Evolutionary conservation across 2,797 vertebrate genomes (phyloP), one percentile per base, ranked within the genome.

Genomic region (Myotis planiceps): DNA sequence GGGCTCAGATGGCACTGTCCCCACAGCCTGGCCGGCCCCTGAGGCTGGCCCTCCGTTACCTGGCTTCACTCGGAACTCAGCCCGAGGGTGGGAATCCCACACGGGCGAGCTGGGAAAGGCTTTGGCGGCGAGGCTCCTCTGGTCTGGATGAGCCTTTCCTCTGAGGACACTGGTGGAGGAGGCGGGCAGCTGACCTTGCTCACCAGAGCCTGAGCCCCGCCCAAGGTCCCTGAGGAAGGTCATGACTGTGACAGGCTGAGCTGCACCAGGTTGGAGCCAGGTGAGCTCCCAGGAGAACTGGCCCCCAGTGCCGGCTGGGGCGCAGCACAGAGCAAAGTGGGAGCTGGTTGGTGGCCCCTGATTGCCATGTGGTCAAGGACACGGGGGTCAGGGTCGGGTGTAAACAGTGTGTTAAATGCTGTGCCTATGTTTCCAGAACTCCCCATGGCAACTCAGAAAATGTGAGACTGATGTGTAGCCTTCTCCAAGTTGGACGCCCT

Each of bases 391-490:
- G 60, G 58, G 58, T 29, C 32, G 1, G 47, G 12, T 39, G 4
- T 3, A 86, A 25, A n/a, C 0, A 6, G 23, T 8, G n/a, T 49
- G 37, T 19, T 27, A 5, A 15, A n/a, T 13, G 34, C 51, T 23
- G 8, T 25, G 55, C 23, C 49, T 51, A 58, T 25, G 14, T 78
- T 68, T 90, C 87, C 74, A 13, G 16, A 82, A 51, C 12, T 53
- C 18, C 16, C 53, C 0, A 2, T 0, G 16, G 80, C 15, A 27
- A 2, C 32, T 42, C n/a, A 90, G 34, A 37, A 18, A 68, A 47
- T 0, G 25, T 3, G 25, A 63, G 47, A 19, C 13, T 37, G 5
- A 32, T 21, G 1, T 0, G 10, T 15, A 39, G 23, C 8, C 1
- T n/a, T 78, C 79, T 76, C 9, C 9, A 58, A 80, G 65, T 2